Evolutionary conservation across 2,797 vertebrate genomes (phyloP).

Genomic region (Rhinatrema bivittatum): DNA sequence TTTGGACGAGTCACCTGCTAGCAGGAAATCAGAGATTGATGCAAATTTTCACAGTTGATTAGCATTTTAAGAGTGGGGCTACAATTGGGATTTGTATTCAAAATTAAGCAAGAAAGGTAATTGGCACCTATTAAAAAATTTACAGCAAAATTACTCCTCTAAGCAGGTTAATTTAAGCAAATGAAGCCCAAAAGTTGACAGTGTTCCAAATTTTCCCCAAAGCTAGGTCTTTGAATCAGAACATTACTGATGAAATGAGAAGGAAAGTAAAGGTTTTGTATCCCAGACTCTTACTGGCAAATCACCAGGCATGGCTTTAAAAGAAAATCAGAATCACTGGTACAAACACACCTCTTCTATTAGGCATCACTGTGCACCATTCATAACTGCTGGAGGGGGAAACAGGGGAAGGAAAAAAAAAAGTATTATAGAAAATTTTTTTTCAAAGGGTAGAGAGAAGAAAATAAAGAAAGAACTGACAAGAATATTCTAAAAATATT

Average conservation of each 20-base stretch:
- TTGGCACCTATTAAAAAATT: no score
- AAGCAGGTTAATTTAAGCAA: no score
- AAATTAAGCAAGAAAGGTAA: no score
- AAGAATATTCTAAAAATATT: no score
- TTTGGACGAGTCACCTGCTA: no score
- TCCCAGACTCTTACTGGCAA: slow-evolving; percentile 13
- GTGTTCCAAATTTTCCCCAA: slow-evolving; percentile 7
- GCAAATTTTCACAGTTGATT: no score
- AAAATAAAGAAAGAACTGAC: no score
- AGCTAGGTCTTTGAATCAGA: slow-evolving; percentile 1
- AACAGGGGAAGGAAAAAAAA: background rate
- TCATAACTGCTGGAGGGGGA: slow-evolving; percentile 59
- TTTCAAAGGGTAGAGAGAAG: background rate
- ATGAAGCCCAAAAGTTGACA: no score
- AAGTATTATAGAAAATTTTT: background rate
- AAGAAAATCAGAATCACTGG: slow-evolving; percentile 8
- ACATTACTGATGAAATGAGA: slow-evolving; percentile 7
- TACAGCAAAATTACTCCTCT: no score
- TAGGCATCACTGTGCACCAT: slow-evolving; percentile 62
- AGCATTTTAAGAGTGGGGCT: no score
- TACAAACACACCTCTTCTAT: slow-evolving; percentile 62
- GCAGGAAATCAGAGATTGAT: no score
- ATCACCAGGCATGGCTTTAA: slow-evolving; percentile 16
- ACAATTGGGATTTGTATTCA: no score
- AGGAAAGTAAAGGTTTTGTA: background rate